A percentile compares a stretch with the other conserved stretches of the same genome.
phyloP scores from a whole-genome alignment of 2,888 invertebrate genomes.

The Ornithoptera alexandrae region DNA sequence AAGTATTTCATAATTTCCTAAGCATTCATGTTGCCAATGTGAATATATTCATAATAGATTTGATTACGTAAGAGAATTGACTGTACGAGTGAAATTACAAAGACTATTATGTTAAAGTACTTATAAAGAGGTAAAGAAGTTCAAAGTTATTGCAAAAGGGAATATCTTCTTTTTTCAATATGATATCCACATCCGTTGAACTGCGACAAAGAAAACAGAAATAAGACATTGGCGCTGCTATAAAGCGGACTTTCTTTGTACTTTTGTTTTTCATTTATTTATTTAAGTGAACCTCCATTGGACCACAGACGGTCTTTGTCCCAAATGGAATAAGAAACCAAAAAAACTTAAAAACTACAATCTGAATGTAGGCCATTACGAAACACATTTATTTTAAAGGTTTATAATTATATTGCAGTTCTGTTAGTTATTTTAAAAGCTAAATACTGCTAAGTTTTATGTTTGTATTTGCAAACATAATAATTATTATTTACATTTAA shows the following conservation, averaged over 20 bases:
- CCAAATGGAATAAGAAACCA: conserved; percentile 9
- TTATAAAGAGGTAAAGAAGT: neutral
- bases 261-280: conserved; percentile 24
- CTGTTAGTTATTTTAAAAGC: neutral
- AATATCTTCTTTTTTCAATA: conserved; percentile 78
- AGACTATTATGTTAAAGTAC: neutral
- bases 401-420: neutral
- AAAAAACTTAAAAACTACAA: neutral
- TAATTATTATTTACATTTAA: neutral
- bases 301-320: conserved; percentile 28
- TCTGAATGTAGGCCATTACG: conserved; percentile 7
- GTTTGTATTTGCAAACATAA: neutral
- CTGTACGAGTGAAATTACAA: neutral
- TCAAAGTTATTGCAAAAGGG: neutral
- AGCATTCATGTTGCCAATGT: no score
- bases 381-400: conserved; percentile 5
- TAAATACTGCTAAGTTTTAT: neutral
- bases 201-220: conserved; percentile 74
- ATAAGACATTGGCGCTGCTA: conserved; percentile 8
- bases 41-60: no score
- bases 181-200: conserved; percentile 83
- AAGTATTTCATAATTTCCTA: conserved; percentile 31
- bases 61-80: no score
- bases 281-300: conserved; percentile 22
- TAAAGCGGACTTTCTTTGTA: conserved; percentile 19